Evolutionary conservation across 2,113 vertebrate species (phyloP).

Genomic region (Axis porcinus): DNA sequence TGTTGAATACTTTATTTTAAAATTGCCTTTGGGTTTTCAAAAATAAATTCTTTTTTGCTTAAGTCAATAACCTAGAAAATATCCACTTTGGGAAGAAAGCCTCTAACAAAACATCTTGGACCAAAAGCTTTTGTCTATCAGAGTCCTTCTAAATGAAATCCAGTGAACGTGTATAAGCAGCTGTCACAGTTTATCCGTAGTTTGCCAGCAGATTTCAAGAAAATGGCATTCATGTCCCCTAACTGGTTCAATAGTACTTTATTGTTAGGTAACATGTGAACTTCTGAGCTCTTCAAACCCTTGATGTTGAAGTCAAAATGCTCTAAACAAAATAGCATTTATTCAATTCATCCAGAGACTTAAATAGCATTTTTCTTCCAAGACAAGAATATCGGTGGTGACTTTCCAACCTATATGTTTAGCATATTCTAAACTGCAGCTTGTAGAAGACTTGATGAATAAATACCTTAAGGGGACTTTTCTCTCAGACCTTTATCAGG

Average conservation of each 20-base stretch:
- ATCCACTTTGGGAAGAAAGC: conserved; percentile 8
- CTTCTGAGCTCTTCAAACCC: conserved; percentile 15
- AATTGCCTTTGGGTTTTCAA: background rate
- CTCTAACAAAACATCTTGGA: background rate
- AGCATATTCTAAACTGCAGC: background rate
- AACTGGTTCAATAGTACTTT: background rate
- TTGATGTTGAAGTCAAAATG: conserved; percentile 41
- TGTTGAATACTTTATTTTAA: background rate
- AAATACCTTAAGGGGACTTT: background rate
- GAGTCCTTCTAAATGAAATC: background rate
- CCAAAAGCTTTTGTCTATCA: conserved; percentile 4
- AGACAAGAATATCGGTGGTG: background rate
- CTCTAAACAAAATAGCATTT: conserved; percentile 13
- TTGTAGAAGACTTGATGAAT: background rate
- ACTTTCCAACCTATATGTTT: background rate
- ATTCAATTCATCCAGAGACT: background rate
- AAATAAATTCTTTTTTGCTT: background rate
- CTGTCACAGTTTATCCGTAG: background rate
- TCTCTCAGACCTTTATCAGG: background rate
- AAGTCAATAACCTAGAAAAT: conserved; percentile 29
- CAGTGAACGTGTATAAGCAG: background rate
- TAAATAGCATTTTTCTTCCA: background rate
- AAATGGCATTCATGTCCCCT: background rate
- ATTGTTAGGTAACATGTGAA: conserved; percentile 25
- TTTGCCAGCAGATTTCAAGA: background rate